Percentiles rank a stretch among this genome's conserved stretches.
Evolutionary conservation across 2,113 vertebrate species (phyloP).

Genomic region (Chrysochloris asiatica): DNA sequence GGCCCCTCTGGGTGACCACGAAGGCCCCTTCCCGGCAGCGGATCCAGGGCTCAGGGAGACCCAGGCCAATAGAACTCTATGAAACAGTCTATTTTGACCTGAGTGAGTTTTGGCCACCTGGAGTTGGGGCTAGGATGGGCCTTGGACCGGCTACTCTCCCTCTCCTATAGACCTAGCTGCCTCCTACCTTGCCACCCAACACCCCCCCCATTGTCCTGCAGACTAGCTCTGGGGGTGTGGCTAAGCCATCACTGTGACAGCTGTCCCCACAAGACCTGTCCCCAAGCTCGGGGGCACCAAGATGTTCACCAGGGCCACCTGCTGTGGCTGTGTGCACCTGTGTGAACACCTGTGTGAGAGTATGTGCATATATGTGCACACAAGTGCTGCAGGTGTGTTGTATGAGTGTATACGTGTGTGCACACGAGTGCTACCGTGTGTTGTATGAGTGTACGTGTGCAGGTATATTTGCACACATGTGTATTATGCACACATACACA

Average conservation of each 20-base stretch:
- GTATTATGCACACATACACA: too few relatives aligned
- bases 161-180: too few relatives aligned
- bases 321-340: not conserved
- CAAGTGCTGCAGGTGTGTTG: too few relatives aligned
- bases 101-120: not conserved
- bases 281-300: fast-evolving
- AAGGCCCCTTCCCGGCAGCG: fast-evolving
- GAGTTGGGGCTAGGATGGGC: too few relatives aligned
- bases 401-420: too few relatives aligned
- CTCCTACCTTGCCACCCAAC: too few relatives aligned
- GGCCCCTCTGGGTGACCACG: fast-evolving
- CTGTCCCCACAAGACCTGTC: not conserved
- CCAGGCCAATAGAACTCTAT: fast-evolving
- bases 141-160: too few relatives aligned
- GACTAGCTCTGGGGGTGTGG: too few relatives aligned
- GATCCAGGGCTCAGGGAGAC: fast-evolving
- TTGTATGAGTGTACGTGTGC: not conserved
- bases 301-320: fast-evolving
- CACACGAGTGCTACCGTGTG: too few relatives aligned
- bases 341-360: not conserved
- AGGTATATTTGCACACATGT: too few relatives aligned
- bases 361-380: fast-evolving
- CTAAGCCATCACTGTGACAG: not conserved
- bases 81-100: fast-evolving
- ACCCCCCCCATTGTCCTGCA: too few relatives aligned